Percentiles rank a stretch among this genome's conserved stretches.
These are phyloP conservation scores for Protonemura montana DNA, from an alignment of 2,888 invertebrate genomes.

Conservation along the genomic window DNA sequence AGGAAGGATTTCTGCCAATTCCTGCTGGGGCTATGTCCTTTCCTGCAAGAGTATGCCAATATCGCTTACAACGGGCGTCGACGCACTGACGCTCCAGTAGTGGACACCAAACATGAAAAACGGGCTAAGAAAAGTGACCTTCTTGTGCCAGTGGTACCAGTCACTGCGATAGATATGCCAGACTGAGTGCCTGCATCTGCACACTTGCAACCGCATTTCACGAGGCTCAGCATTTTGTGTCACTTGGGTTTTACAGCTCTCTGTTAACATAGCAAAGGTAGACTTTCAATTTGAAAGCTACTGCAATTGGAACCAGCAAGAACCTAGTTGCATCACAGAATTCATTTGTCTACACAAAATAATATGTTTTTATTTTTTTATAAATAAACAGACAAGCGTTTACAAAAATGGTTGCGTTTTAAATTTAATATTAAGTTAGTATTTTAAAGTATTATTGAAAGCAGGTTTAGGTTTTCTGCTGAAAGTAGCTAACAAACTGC, in stretches of 20 bases:
- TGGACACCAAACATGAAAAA: slow-evolving; percentile 70
- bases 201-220: background rate
- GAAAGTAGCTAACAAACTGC: no score
- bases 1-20: slow-evolving; percentile 97
- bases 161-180: slow-evolving; percentile 89
- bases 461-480: no score
- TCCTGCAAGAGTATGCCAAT: slow-evolving; percentile 97
- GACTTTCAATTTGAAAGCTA: background rate
- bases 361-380: slow-evolving; percentile 9
- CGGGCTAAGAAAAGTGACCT: slow-evolving; percentile 79
- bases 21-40: slow-evolving; percentile 91
- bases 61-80: slow-evolving; percentile 86
- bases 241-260: background rate
- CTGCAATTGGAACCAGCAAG: background rate
- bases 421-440: no score
- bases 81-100: slow-evolving; percentile 60
- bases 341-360: background rate
- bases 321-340: background rate
- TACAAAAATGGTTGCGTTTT: no score
- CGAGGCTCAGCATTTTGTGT: background rate
- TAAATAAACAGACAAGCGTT: background rate
- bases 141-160: slow-evolving; percentile 86
- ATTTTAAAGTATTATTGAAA: no score
- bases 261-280: background rate
- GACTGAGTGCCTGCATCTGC: slow-evolving; percentile 67